Base-by-base conservation (phyloP, 2,888 invertebrate species). In the Pyrrhia umbra region DNA sequence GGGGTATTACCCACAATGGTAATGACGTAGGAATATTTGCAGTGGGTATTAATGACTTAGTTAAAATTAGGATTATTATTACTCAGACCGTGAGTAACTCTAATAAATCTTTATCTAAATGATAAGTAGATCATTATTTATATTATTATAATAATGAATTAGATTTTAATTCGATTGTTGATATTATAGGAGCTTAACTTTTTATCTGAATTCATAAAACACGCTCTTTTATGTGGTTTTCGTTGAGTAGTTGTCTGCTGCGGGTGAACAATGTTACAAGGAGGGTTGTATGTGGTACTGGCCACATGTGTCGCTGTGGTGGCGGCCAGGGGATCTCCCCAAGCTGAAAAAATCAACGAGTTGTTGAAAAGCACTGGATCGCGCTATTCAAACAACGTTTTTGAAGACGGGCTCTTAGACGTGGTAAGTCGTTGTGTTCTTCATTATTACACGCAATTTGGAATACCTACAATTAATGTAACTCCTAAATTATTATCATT, bases 391-490 rank as follows among this genome's bases (percentile, higher is more conserved):
- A 80, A 88, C 61, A 79, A 92, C 64, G 79, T 95, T 10, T 45
- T 85, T 9, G 90, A 92, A 86, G 94, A 94, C 84, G 91, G 94
- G 21, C 56, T 61, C 9, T 79, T 94, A 45, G 89, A 88, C 68
- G 91, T 88, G 83, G 94, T 94, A 72, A 89, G 92, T 88, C 40
- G 8, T 18, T 9, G 10, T 1, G 15, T 6, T 37, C 37, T 15
- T 5, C n/a, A 40, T 23, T 0, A 46, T 40, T 37, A 18, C 18
- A 55, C 4, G 63, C 34, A n/a, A n/a, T n/a, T n/a, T n/a, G n/a
- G n/a, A n/a, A n/a, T n/a, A n/a, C n/a, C n/a, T n/a, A n/a, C n/a
- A n/a, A n/a, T n/a, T n/a, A n/a, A n/a, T n/a, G n/a, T n/a, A n/a
- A n/a, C 10, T 27, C 10, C 10, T 27, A 10, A 10, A 10, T 27